These are phyloP conservation scores for Ophiodon elongatus DNA, from an alignment of 2,113 vertebrate species.

Conservation along the genomic window DNA sequence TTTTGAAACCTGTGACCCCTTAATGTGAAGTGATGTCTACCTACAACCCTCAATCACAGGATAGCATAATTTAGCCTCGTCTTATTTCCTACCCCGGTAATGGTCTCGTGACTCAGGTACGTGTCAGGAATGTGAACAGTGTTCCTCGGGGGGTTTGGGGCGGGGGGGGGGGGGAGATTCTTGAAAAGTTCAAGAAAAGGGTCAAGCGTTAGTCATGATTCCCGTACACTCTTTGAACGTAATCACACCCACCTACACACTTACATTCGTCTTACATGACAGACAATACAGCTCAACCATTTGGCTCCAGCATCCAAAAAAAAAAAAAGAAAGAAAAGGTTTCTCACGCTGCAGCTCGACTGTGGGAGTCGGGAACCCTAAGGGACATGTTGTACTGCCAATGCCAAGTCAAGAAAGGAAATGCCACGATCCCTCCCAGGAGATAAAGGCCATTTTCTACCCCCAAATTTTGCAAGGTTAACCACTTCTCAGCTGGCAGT, in stretches of 20 bases:
- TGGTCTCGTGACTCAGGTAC: no score
- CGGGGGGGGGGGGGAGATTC: not conserved
- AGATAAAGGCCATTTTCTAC: conserved; percentile 54
- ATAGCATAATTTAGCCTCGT: no score
- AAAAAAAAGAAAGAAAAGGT: not conserved
- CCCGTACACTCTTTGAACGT: not conserved
- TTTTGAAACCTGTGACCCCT: no score
- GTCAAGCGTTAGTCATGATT: not conserved
- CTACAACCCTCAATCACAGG: no score
- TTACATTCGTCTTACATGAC: not conserved
- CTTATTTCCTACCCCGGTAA: no score
- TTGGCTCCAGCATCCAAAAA: not conserved
- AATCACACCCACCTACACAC: not conserved
- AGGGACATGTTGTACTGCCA: conserved; percentile 31
- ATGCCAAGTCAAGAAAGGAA: conserved; percentile 60
- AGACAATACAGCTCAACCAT: not conserved
- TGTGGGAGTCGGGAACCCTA: not conserved
- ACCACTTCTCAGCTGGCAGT: conserved; percentile 16
- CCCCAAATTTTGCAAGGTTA: conserved; percentile 39
- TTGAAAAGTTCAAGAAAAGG: not conserved
- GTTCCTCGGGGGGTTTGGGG: no score
- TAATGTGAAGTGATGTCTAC: no score
- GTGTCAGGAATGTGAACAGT: not conserved
- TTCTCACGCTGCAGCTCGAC: conserved; percentile 17
- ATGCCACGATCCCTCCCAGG: conserved; percentile 59